A percentile compares a stretch with the other conserved stretches of the same genome.
Conservation (phyloP, 2,888 invertebrate genomes). For the Lochmaea capreae region DNA sequence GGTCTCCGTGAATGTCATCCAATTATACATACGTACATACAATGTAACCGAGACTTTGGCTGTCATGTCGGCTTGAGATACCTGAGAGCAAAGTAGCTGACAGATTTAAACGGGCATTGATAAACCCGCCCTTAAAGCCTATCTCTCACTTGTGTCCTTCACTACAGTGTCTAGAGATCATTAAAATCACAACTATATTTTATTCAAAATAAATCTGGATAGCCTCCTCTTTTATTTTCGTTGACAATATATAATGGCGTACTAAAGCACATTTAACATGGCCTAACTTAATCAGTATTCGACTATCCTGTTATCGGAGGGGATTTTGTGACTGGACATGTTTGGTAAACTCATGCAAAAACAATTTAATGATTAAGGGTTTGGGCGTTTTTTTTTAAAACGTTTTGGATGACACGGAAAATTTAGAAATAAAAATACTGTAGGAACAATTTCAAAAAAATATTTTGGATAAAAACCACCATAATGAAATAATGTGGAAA, state of each 20-base stretch:
- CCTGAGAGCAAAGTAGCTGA: too few species aligned
- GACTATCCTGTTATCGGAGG: slow-evolving; percentile 9
- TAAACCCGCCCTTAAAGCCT: neutral
- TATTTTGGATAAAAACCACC: neutral
- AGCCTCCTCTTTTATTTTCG: neutral
- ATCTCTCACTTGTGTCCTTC: neutral
- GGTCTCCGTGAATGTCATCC: too few species aligned
- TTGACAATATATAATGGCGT: slow-evolving; percentile 3
- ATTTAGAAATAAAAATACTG: neutral
- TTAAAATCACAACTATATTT: too few species aligned
- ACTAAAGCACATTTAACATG: neutral
- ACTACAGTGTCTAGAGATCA: too few species aligned
- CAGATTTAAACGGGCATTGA: too few species aligned
- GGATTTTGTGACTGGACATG: slow-evolving; percentile 4
- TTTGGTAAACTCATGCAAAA: slow-evolving; percentile 10
- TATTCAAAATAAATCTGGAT: too few species aligned
- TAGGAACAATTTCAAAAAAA: neutral
- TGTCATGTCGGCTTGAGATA: too few species aligned
- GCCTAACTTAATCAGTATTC: neutral
- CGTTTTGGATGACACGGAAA: neutral
- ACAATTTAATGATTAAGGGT: slow-evolving; percentile 17
- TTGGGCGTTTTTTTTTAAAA: neutral
- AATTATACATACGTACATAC: too few species aligned
- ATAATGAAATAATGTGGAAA: too few species aligned
- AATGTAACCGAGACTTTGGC: too few species aligned